Conservation (phyloP, 2,797 vertebrate species). For the Siniperca scherzeri region DNA sequence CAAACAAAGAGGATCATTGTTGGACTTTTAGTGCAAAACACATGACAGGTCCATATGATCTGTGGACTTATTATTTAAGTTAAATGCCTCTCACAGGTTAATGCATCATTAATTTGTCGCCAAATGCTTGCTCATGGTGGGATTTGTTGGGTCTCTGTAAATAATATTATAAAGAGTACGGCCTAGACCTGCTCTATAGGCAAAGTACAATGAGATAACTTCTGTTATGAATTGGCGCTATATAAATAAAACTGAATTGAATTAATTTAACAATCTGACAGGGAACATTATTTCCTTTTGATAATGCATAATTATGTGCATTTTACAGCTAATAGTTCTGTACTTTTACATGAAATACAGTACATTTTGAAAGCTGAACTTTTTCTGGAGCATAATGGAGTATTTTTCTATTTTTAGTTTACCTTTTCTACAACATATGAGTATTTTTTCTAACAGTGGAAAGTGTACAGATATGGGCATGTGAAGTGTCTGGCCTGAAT, state of each 20-base stretch:
- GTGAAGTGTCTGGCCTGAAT: constrained; percentile 45
- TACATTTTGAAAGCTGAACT: not conserved
- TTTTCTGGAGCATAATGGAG: not conserved
- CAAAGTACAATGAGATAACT: no score
- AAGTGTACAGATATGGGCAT: constrained; percentile 30
- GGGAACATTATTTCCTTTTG: not conserved
- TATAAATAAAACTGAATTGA: no score
- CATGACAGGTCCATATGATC: not conserved
- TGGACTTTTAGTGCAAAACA: not conserved
- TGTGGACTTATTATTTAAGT: not conserved
- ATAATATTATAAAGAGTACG: no score
- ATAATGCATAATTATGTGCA: not conserved
- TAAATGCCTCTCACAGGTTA: not conserved
- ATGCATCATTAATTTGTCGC: not conserved
- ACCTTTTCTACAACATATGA: not conserved
- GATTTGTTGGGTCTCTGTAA: no score
- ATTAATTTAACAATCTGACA: not conserved
- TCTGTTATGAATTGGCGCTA: no score
- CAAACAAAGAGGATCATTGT: not conserved
- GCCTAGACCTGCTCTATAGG: no score
- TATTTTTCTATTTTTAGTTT: not conserved
- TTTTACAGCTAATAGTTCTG: not conserved
- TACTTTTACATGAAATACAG: not conserved
- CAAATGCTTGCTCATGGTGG: no score
- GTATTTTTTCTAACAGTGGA: not conserved